Base-by-base conservation (phyloP, 2,888 invertebrate species). In the Lapara coniferarum region DNA sequence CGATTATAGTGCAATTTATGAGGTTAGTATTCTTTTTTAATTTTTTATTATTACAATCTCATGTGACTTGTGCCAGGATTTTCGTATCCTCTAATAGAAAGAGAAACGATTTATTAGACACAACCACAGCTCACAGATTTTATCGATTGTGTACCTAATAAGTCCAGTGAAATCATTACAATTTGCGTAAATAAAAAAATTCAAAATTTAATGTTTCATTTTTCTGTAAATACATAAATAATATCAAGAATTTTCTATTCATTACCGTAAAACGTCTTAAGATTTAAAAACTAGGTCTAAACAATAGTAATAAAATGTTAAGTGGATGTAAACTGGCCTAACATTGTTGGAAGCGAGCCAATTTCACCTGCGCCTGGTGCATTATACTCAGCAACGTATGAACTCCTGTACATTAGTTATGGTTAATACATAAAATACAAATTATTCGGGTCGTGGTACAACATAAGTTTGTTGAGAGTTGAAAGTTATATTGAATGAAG, bases 1-100 rank as follows among this genome's bases (percentile, higher is more conserved):
- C 53, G 52, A 66, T 52, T 66, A 66, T 66, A 66, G 30, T 52
- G 52, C 46, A 63, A 63, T 63, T 63, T 63, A 63, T 63, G 59
- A 46, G 12, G 13, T 37, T 49, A 6, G 63, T 19, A 19, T 63
- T 63, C 49, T 49, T 63, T 63, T 63, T 63, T 63, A 6, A 46
- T 49, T 12, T 25, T 63, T 63, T 59, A 19, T 63, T 19, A 13
- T 12, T 49, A n/a, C n/a, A n/a, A n/a, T n/a, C n/a, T n/a, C n/a
- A n/a, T 37, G 8, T 59, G 56, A 46, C 13, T 19, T 19, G 46
- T 49, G 49, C 49, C 63, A 63, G 63, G 16, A 49, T 12, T 0
- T 58, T 37, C 44, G n/a, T 16, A 25, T n/a, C n/a, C n/a, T n/a
- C n/a, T n/a, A n/a, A n/a, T n/a, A n/a, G n/a, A n/a, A n/a, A n/a